Percentiles rank a stretch among this genome's conserved stretches.
Conservation (phyloP, 2,797 vertebrate genomes). For the Gadopsis marmoratus region DNA sequence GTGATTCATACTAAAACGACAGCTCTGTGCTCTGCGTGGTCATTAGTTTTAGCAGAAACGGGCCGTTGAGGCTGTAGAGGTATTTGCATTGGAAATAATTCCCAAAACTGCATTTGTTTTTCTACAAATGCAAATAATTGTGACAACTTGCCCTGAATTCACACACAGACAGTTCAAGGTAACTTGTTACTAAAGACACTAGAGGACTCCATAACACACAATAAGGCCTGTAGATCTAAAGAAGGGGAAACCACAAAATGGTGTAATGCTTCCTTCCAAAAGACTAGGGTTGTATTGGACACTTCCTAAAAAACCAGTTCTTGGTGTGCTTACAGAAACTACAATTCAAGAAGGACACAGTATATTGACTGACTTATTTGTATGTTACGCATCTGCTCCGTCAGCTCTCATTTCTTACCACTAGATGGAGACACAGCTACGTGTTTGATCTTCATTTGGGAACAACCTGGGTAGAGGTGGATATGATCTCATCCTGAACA, state of each 20-base stretch:
- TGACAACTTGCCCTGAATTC: not conserved
- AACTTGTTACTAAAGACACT: not conserved
- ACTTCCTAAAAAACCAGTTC: not conserved
- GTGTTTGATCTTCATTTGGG: conserved; percentile 25
- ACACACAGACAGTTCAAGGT: not conserved
- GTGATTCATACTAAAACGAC: not conserved
- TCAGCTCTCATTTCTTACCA: conserved; percentile 43
- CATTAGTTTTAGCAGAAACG: not conserved
- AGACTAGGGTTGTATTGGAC: not conserved
- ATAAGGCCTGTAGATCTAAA: not conserved
- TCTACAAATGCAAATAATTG: not conserved
- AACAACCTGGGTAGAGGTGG: conserved; percentile 2
- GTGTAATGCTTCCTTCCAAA: not conserved
- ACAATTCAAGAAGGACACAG: no score
- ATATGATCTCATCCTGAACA: conserved; percentile 38
- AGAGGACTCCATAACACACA: not conserved
- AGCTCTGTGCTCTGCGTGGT: not conserved
- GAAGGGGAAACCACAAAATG: not conserved
- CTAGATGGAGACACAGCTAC: conserved; percentile 74
- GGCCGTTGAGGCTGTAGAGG: not conserved
- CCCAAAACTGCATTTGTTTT: not conserved
- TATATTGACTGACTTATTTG: not conserved
- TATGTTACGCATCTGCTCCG: not conserved
- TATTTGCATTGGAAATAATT: not conserved
- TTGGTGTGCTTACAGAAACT: not conserved